Evolutionary conservation across 2,113 vertebrate genomes (phyloP), one percentile per base, ranked within the genome.

Genomic region (Alosa alosa): DNA sequence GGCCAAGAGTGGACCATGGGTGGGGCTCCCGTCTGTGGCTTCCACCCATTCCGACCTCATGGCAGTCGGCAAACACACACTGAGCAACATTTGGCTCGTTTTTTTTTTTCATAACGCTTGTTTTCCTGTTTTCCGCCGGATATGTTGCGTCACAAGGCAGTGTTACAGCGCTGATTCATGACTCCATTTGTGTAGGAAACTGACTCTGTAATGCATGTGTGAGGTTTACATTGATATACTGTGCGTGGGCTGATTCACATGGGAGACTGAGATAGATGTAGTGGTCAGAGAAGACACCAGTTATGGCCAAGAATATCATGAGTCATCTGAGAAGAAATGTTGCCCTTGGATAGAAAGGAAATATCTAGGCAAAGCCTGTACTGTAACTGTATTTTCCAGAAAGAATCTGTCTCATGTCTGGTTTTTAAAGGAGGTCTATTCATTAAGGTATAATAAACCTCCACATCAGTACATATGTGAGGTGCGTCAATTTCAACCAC

Each of bases 11-110:
- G 41, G 90, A 91, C 91, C 83, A 89, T 90, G 93, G 94, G 94
- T 94, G 94, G 92, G 92, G 86, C 84, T 50, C 87, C 87, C 89
- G 91, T 93, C 92, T 94, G 93, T 85, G 93, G 93, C 93, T 93
- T 92, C 81, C 87, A 87, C 88, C 89, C 88, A 41, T 89, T 90
- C 88, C 91, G 89, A 89, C 86, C 86, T 88, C 89, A 85, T 75
- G 8, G 20, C 22, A 72, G 64, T 36, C 25, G 64, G 64, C 72
- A 78, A 78, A 78, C 72, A 78, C 64, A 84, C 72, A 39, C 72
- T 78, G 11, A 39, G 31, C 39, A 0, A 78, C 25, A 39, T 78
- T 36, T 78, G 72, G 31, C 47, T 49, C n/a, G 49, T 84, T 78
- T 49, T 13, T n/a, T n/a, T n/a, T 17, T 50, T 39, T 92, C 88